Evolutionary conservation across 1,140 invertebrate genomes (phyloP), one percentile per base, ranked within the genome.

Genomic region (Microplitis mediator): DNA sequence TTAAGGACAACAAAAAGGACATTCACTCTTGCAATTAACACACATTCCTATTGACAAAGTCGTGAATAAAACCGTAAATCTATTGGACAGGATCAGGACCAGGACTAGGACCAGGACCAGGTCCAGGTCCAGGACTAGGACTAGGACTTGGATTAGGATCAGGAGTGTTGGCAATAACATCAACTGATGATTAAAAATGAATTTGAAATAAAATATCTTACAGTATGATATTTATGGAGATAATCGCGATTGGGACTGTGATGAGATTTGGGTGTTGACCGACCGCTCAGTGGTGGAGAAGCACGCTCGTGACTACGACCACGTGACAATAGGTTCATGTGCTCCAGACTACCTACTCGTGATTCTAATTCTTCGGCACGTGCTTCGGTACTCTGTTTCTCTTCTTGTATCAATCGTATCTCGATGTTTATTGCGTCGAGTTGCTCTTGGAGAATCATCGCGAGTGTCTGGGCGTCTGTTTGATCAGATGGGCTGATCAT

Each of bases 361-460:
- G 96, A 97, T 86, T 99, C 98, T 39, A 99, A 88, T 85, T 99
- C 97, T 87, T 99, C 98, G 1, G 98, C 98, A 66, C 97, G 84
- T 1, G 97, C 95, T 87, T 99, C 98, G 3, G 96, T 98, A 80
- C 92, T 97, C 86, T 99, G 96, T 84, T 99, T 99, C 88, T 99
- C 98, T 88, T 99, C 98, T 90, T 91, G 86, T 72, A 87, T 87
- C 56, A 87, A 75, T 70, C 85, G 84, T 77, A 99, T 99, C 90
- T 99, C 98, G 84, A 98, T 98, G 88, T 99, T 99, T 79, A 99
- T 99, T 76, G 98, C 98, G 88, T 99, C 98, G 60, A 99, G 88
- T 86, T 99, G 98, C 85, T 99, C 97, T 87, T 99, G 98, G 72
- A 99, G 89, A 96, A 99, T 99, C 78, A 98, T 90, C 31, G 98